These are phyloP conservation scores for Epinotia ramella DNA, from an alignment of 2,888 invertebrate species.

Conservation along the genomic window DNA sequence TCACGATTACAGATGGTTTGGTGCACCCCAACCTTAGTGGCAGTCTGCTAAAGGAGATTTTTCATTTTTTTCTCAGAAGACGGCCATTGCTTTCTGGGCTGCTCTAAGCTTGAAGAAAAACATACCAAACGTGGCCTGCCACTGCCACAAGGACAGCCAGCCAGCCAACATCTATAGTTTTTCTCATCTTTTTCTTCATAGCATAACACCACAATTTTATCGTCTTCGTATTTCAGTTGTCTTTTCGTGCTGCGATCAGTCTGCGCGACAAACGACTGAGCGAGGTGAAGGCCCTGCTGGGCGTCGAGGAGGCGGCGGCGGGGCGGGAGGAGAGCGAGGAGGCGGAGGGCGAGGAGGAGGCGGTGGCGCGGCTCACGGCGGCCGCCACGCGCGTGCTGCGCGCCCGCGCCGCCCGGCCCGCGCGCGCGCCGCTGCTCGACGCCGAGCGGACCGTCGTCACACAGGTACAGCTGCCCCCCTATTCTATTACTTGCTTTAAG, in stretches of 20 bases:
- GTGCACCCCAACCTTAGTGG: neutral
- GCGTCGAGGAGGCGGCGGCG: slow-evolving; percentile 73
- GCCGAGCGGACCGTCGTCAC: slow-evolving; percentile 88
- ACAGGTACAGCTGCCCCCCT: slow-evolving; percentile 69
- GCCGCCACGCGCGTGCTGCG: slow-evolving; percentile 88
- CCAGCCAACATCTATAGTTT: neutral
- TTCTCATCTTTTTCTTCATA: neutral
- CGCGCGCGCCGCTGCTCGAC: slow-evolving; percentile 89
- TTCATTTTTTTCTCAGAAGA: too few species aligned
- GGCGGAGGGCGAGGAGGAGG: slow-evolving; percentile 62
- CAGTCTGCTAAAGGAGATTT: neutral
- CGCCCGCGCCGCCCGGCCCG: slow-evolving; percentile 87
- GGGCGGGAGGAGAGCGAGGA: slow-evolving; percentile 79
- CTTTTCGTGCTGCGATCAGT: slow-evolving; percentile 81
- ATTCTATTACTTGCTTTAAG: neutral
- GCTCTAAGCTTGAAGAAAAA: neutral
- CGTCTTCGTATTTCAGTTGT: slow-evolving; percentile 61
- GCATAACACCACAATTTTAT: neutral
- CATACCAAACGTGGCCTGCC: neutral
- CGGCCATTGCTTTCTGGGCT: too few species aligned
- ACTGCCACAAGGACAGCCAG: too few species aligned
- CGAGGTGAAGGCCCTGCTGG: slow-evolving; percentile 88
- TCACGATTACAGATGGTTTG: too few species aligned
- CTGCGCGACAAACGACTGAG: slow-evolving; percentile 90
- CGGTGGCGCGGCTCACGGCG: slow-evolving; percentile 80